Base-by-base conservation (phyloP, 2,113 vertebrate genomes). In the Vombatus ursinus region DNA sequence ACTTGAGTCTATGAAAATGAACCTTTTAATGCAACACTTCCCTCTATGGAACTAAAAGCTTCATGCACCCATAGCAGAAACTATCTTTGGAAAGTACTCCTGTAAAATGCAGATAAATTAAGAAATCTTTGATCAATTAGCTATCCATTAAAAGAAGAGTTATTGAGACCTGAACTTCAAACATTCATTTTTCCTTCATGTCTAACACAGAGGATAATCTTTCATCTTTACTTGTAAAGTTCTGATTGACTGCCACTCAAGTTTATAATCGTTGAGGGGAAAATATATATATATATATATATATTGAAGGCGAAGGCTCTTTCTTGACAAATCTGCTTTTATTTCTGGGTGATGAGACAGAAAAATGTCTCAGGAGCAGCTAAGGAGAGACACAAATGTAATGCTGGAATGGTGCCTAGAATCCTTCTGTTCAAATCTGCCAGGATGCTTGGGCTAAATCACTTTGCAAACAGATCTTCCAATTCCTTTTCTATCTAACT, bases 141-240 rank as follows among this genome's bases (percentile, higher is more conserved):
- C 91, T 96, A 54, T 51, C 61, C 48, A 51, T 52, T 96, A 92
- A 96, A 96, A 94, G 89, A 68, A 94, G 53, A 92, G 7, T 25
- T 25, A 44, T 50, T 90, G 90, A 84, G 53, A 22, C 31, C 31
- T 77, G 3, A 14, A 51, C 84, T 96, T 97, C 93, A 94, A 96
- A 97, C 8, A 24, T 28, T 47, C 37, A 47, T 47, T 90, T 95
- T 52, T 37, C 68, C 93, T 92, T 94, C 89, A 26, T 90, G 61
- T 31, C 57, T 48, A 52, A 91, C 89, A 54, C 91, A 91, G 91
- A n/a, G 49, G 91, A 92, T 52, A 44, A 23, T 57, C 93, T 94
- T 97, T 96, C 89, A 94, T 95, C 52, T 91, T 93, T 52, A 92
- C 92, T 92, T 95, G 89, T 92, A 12, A 96, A 93, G 51, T 93